Evolutionary conservation across 2,888 invertebrate species (phyloP), one percentile per base, ranked within the genome.

Genomic region (Bombylius discolor): DNA sequence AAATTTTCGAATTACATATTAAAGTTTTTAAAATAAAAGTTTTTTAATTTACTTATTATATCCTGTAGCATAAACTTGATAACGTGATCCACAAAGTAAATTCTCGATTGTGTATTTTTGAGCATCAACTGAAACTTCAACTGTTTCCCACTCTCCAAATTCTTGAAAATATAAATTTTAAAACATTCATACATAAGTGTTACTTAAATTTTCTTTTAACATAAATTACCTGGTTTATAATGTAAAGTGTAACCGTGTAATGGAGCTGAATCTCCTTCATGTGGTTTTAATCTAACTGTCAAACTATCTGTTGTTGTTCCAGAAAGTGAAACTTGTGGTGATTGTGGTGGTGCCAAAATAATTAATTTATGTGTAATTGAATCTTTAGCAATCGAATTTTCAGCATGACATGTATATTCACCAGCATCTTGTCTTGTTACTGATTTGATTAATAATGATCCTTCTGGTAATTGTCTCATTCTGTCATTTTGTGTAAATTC

Each of bases 91-190:
- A 71, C 96, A 96, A 75, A 89, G 84, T 58, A 96, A 76, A 69
- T 86, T 89, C 66, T 92, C 91, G 62, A 95, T 79, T 31, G 89
- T 89, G 71, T 89, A 87, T 53, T 89, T 90, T 64, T 85, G 87
- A 36, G 85, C 84, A 64, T 83, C 84, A 62, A 87, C 82, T 42
- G 85, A 81, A 56, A 84, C 84, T 77, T 90, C 89, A 58, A 87
- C 83, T 9, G 88, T 89, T 75, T 90, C 89, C 93, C 93, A 94
- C 68, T 92, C 91, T 23, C 93, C 93, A 68, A 93, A 94, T 73
- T 95, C 94, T 72, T 34, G 52, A 52, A 47, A 31, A 12, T 4
- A 0, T 13, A 39, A 39, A 47, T 13, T 5, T 42, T 55, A 3
- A 45, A 44, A 11, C 23, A 36, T 36, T 4, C 14, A 3, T 23